These are phyloP conservation scores for Gymnogyps californianus DNA, from an alignment of 2,113 vertebrate species.

Conservation along the genomic window DNA sequence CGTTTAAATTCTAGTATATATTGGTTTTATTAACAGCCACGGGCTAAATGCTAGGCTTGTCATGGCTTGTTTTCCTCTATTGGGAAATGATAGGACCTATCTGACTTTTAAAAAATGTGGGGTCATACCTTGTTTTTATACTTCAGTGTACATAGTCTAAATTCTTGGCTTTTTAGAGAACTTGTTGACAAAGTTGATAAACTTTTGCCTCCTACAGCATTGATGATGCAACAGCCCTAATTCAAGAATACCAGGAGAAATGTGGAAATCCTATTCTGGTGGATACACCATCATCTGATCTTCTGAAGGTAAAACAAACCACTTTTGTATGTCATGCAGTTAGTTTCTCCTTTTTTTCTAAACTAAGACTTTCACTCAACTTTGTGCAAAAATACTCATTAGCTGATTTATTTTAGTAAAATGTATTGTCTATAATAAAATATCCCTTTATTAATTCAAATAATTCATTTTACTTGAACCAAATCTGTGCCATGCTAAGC, in stretches of 20 bases:
- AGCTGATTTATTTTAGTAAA: not conserved
- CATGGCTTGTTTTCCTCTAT: not conserved
- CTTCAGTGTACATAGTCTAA: not conserved
- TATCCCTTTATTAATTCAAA: not conserved
- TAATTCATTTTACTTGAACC: not conserved
- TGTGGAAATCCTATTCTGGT: constrained; percentile 55
- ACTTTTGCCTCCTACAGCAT: constrained; percentile 63
- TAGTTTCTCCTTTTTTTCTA: not conserved
- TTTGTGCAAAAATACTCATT: not conserved
- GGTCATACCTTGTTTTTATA: not conserved
- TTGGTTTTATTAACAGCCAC: not conserved
- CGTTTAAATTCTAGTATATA: not conserved
- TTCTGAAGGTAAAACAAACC: constrained; percentile 76
- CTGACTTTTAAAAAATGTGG: not conserved
- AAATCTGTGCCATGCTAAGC: not conserved
- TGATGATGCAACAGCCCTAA: constrained; percentile 78
- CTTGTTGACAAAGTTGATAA: not conserved
- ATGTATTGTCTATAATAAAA: not conserved
- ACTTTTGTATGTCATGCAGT: not conserved
- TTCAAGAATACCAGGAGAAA: constrained; percentile 76
- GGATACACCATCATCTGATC: constrained; percentile 40
- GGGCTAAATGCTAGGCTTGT: not conserved
- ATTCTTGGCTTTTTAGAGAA: not conserved
- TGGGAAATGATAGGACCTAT: not conserved
- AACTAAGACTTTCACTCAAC: not conserved